phyloP scores from a whole-genome alignment of 2,113 vertebrate genomes.

The Chinchilla lanigera region DNA sequence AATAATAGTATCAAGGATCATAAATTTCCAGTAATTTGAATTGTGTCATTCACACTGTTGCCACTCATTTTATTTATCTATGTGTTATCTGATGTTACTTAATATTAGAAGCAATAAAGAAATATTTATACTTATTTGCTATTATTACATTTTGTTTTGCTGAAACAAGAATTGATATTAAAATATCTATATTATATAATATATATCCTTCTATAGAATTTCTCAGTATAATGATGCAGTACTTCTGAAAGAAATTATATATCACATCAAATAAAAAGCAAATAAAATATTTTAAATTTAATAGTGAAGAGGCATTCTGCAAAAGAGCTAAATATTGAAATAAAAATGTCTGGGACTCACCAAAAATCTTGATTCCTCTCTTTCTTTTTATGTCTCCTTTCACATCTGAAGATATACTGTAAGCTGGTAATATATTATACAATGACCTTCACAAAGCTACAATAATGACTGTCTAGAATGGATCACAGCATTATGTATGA shows the following conservation, averaged over 20 bases:
- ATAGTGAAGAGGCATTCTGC: background rate
- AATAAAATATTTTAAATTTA: slow-evolving; percentile 55
- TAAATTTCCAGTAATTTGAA: background rate
- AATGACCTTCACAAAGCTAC: slow-evolving; percentile 72
- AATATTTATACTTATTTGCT: background rate
- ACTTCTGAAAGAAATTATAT: background rate
- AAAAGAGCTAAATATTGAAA: slow-evolving; percentile 54
- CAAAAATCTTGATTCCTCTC: slow-evolving; percentile 18
- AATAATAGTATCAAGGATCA: background rate
- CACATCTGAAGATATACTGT: slow-evolving; percentile 56
- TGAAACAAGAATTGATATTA: background rate
- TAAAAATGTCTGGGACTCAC: slow-evolving; percentile 44
- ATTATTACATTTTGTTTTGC: background rate
- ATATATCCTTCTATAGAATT: background rate
- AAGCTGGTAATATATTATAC: slow-evolving; percentile 55
- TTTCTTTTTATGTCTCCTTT: slow-evolving; percentile 66
- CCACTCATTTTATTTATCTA: background rate
- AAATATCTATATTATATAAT: background rate
- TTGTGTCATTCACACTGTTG: background rate
- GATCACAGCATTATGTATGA: slow-evolving; percentile 40
- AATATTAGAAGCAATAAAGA: background rate
- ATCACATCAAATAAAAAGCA: slow-evolving; percentile 38
- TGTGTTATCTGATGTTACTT: background rate
- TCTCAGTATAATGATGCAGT: background rate
- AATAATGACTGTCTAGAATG: slow-evolving; percentile 43